Base-by-base conservation (phyloP, 23 tunicate genomes). In the Ciona savignyi region DNA sequence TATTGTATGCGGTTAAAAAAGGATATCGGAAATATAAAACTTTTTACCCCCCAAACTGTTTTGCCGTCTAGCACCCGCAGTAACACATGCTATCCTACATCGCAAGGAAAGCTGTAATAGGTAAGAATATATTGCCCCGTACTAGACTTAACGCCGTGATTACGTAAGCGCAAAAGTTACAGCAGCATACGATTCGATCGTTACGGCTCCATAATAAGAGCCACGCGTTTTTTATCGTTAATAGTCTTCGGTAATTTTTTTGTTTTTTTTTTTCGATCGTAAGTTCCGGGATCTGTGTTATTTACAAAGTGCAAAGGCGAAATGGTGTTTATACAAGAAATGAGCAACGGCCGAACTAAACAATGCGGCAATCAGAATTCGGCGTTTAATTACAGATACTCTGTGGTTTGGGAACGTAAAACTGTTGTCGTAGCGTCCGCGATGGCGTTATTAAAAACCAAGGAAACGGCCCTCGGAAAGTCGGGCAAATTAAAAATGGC, bases 51-150 rank as follows among this genome's bases (percentile, higher is more conserved):
- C 56, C 56, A 42, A 15, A 42, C 56, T 9, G 62, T 6, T 42
- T 42, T 42, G 56, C 11, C 56, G 15, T 42, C 11, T 42, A 42
- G 56, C 56, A 42, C 56, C 56, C 56, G 56, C 56, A 15, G 56
- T 42, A 6, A 42, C 56, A 15, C 56, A 42, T 15, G 56, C 15
- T 42, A 76, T 6, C 85, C 95, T 20, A 86, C 15, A 42, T 9
- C 56, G 56, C 9, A 42, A 9, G 56, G 9, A 42, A 15, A 42
- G 56, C 9, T 42, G 9, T 42, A 42, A 42, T 42, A 42, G 56
- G 56, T 42, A 42, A 42, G 11, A 6, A 42, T 42, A 9, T 42
- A 42, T 42, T 42, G 56, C 56, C 56, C 56, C 56, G 56, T 42
- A 15, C 56, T 42, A 42, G 56, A 42, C 56, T 42, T 42, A 42